Conservation (phyloP, 2,113 vertebrate genomes). For the Chascanopsetta lugubris region DNA sequence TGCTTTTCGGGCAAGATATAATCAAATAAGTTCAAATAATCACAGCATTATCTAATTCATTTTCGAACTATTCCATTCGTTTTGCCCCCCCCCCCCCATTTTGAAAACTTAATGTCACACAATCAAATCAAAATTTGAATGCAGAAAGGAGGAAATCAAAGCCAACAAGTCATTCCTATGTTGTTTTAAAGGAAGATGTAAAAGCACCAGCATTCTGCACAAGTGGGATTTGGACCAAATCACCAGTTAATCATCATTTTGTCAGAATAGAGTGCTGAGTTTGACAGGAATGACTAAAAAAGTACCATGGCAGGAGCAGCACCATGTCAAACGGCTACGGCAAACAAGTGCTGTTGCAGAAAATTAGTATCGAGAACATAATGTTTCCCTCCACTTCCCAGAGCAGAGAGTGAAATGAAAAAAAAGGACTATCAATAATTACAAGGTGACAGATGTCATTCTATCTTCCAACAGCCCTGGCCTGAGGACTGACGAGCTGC, state of each 20-base stretch:
- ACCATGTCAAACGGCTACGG: conserved; percentile 3
- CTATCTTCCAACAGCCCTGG: neutral
- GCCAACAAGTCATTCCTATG: conserved; percentile 1
- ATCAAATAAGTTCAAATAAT: too few relatives aligned
- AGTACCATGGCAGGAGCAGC: neutral
- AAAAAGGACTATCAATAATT: neutral
- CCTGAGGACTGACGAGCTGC: neutral
- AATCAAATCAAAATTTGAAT: neutral
- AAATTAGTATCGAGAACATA: neutral
- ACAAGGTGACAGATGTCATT: neutral
- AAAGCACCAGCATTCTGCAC: neutral
- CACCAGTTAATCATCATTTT: neutral
- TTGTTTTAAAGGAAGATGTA: neutral
- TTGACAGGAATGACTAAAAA: conserved; percentile 8
- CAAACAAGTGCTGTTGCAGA: neutral
- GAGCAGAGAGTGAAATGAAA: neutral
- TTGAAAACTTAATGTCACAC: too few relatives aligned
- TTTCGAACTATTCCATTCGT: too few relatives aligned
- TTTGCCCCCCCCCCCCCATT: too few relatives aligned
- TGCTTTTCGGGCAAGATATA: neutral
- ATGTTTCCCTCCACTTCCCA: neutral
- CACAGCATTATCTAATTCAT: too few relatives aligned
- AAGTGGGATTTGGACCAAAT: neutral
- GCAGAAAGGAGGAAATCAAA: neutral
- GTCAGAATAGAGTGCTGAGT: neutral